Evolutionary conservation across 2,888 invertebrate species (phyloP), one percentile per base, ranked within the genome.

Genomic region (Trissolcus japonicus): DNA sequence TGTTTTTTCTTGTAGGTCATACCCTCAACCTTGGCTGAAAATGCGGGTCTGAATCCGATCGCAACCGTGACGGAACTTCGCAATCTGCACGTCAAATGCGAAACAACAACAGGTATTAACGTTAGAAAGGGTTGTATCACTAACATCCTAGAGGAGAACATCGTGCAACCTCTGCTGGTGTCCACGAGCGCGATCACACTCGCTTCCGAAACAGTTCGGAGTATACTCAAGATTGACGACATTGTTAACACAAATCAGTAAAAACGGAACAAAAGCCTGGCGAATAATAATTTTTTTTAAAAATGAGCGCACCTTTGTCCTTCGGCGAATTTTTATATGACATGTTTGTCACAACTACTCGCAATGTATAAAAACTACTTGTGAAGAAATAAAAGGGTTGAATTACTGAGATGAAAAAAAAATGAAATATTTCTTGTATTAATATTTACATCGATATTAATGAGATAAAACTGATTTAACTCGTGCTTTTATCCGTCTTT

Each of bases 161-260:
- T 99, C 72, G 94, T 99, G 73, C 99, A 99, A 90, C 99, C 99
- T 54, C 92, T 99, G 82, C 92, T 99, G 86, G 99, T 99, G 61
- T 96, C 97, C 68, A 94, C 94, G 60, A 97, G 97, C 82, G 97
- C 98, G 57, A 94, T 99, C 82, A 96, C 94, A 66, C 93, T 99
- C 83, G 95, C 99, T 79, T 95, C 99, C 0, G 99, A 99, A 91
- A 98, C 98, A 60, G 96, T 99, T 78, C 94, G 98, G 84, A 96
- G 97, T 84, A 98, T 99, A 90, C 92, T 99, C 87, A 99, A 99
- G 92, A 99, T 99, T 86, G 99, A 99, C 90, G 99, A 99, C 90
- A 98, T 99, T 90, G 97, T 99, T 85, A 94, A 94, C 91, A 87
- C 88, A 0, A 85, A 83, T 71, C 85, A 88, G 61, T 88, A 86